phyloP scores from a whole-genome alignment of 2,888 invertebrate genomes.

The Hypercompe scribonia region DNA sequence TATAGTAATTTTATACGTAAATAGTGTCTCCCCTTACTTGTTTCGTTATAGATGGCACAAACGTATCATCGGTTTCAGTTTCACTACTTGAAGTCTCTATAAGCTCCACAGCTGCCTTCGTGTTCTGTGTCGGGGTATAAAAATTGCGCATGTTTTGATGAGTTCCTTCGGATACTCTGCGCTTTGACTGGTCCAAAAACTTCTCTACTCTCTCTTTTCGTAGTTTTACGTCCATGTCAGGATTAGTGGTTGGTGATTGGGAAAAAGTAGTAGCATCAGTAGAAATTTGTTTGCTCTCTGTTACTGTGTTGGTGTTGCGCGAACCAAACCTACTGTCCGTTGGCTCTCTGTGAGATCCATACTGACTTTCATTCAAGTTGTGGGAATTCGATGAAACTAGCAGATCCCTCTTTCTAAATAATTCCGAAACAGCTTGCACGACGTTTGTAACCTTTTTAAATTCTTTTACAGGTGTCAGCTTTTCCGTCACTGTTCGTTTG shows the following conservation, averaged over 20 bases:
- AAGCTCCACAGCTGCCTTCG: conserved; percentile 28
- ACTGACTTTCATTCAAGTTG: conserved; percentile 21
- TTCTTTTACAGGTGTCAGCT: conserved; percentile 21
- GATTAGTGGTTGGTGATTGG: conserved; percentile 34
- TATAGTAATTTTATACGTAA: neutral
- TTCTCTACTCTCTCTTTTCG: conserved; percentile 25
- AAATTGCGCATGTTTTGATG: conserved; percentile 9
- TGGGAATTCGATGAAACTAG: conserved; percentile 47
- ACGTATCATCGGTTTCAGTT: conserved; percentile 46
- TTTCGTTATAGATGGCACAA: conserved; percentile 34
- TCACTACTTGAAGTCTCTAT: conserved; percentile 49
- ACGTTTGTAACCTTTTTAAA: conserved; percentile 37
- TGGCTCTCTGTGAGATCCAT: conserved; percentile 19
- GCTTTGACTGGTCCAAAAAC: conserved; percentile 20
- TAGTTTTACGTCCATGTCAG: conserved; percentile 18
- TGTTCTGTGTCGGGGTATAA: conserved; percentile 18
- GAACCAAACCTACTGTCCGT: conserved; percentile 36
- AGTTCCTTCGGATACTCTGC: neutral
- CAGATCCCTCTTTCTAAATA: conserved; percentile 53
- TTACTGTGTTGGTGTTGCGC: neutral
- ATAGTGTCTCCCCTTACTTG: conserved; percentile 28
- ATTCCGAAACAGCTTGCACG: conserved; percentile 54
- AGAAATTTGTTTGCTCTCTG: conserved; percentile 18
- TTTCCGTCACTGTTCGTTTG: neutral
- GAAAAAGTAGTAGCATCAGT: conserved; percentile 35